These are phyloP conservation scores for Eupithecia exiguata DNA, from an alignment of 2,888 invertebrate species.

Conservation along the genomic window DNA sequence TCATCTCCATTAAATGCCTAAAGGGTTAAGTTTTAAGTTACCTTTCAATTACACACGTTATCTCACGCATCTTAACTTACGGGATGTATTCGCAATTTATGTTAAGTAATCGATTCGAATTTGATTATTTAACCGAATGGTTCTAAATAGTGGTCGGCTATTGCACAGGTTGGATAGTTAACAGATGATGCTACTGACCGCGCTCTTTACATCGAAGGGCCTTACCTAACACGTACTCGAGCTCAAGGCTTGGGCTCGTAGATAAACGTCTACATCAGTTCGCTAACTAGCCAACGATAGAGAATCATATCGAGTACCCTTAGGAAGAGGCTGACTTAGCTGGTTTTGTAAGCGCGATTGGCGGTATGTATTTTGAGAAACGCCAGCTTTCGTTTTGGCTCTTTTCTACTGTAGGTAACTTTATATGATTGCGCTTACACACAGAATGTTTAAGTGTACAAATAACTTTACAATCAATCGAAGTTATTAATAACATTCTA, in stretches of 20 bases:
- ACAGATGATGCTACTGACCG: slow-evolving; percentile 51
- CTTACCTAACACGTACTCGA: slow-evolving; percentile 64
- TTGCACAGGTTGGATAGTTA: slow-evolving; percentile 52
- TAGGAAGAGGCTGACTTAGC: neutral
- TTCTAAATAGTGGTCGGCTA: slow-evolving; percentile 51
- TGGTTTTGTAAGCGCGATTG: neutral
- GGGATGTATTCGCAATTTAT: slow-evolving; percentile 38
- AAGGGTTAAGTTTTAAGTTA: slow-evolving; percentile 47
- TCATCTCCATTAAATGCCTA: slow-evolving; percentile 47
- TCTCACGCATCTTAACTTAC: slow-evolving; percentile 39
- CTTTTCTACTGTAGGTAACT: slow-evolving; percentile 14
- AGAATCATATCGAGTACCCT: neutral
- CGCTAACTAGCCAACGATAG: neutral
- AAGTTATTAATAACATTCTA: slow-evolving; percentile 44
- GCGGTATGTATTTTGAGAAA: neutral
- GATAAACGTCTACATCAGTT: slow-evolving; percentile 1
- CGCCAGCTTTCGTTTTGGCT: slow-evolving; percentile 4
- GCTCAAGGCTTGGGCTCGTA: slow-evolving; percentile 51
- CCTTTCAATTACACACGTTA: slow-evolving; percentile 39
- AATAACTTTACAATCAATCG: slow-evolving; percentile 48
- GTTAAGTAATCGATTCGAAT: slow-evolving; percentile 36
- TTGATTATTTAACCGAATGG: slow-evolving; percentile 50
- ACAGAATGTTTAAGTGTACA: slow-evolving; percentile 34
- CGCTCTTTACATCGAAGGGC: slow-evolving; percentile 48
- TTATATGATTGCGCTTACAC: slow-evolving; percentile 49